Conservation (phyloP, 2,113 vertebrate species). For the Herpailurus yagouaroundi region DNA sequence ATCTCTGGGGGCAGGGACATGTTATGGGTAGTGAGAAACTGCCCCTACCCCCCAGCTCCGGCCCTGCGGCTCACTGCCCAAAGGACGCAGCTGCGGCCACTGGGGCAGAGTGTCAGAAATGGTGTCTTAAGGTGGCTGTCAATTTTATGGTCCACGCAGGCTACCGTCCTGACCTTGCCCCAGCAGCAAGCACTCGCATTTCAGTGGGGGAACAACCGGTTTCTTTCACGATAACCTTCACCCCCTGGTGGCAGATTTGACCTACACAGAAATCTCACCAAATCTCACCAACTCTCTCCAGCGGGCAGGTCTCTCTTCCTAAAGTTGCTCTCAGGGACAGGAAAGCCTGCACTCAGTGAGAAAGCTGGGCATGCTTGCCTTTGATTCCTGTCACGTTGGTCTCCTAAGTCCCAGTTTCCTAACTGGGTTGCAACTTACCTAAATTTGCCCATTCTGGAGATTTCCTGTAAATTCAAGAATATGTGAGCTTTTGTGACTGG, state of each 20-base stretch:
- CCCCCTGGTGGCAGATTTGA: background rate
- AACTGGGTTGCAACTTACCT: background rate
- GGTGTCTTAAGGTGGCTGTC: background rate
- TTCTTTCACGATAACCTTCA: background rate
- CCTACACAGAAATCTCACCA: background rate
- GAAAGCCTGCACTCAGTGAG: background rate
- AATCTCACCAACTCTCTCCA: background rate
- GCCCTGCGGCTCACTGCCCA: too few relatives aligned
- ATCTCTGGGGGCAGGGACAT: background rate
- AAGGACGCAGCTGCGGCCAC: background rate
- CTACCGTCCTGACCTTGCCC: too few relatives aligned
- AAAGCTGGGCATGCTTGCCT: background rate
- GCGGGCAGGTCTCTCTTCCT: too few relatives aligned
- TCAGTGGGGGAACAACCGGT: background rate
- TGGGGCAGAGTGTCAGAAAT: background rate
- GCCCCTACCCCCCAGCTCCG: background rate
- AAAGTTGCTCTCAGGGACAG: background rate
- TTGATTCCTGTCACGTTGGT: background rate
- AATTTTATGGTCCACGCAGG: background rate
- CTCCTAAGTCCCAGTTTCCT: background rate
- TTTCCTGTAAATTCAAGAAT: background rate
- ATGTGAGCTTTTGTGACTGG: background rate
- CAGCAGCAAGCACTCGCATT: background rate
- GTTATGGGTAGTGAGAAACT: fast-evolving
- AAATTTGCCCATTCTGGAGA: background rate